Evolutionary conservation across 2,888 invertebrate genomes (phyloP), one percentile per base, ranked within the genome.

Genomic region (Morpho deidamia): DNA sequence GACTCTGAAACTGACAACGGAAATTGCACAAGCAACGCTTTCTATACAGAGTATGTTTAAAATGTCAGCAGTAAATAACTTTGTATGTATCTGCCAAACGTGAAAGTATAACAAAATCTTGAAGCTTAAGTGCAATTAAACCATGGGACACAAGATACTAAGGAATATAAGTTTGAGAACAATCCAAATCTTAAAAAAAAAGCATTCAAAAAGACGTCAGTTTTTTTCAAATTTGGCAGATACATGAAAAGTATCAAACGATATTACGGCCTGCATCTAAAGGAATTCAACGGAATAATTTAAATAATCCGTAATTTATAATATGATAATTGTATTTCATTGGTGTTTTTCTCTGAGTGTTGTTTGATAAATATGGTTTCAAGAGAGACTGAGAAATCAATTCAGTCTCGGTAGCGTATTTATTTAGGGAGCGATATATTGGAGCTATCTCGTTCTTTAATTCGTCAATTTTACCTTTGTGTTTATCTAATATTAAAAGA

Each of bases 11-110:
- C 74, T 53, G 90, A 91, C 69, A 91, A 85, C 66, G 91, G 91
- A 80, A 83, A 93, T 86, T 84, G 94, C 88, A 80, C 95, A 88
- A 90, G 90, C 76, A 87, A 90, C 66, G 89, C 83, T 68, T 92
- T 90, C 92, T 92, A 72, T 91, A 71, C 73, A 2, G 83, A 84
- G 56, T 69, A 78, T 61, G 73, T 76, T 41, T 84, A 82, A 71
- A 70, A 42, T 7, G 3, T 43, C 40, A 84, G 81, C 71, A 70
- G 40, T 5, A 10, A 45, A 11, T 14, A 9, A 43, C 7, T 12
- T 37, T 34, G 34, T 48, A 58, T 51, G 56, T 54, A 53, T 49
- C 58, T 61, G 58, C 45, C 58, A 43, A 58, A 34, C 9, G 23
- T 23, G 34, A 42, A 12, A n/a, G 35, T 23, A 23, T 23, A 23